Percentiles rank a stretch among this genome's conserved stretches.
Conservation (phyloP, 2,113 vertebrate species). For the Mustelus asterias region DNA sequence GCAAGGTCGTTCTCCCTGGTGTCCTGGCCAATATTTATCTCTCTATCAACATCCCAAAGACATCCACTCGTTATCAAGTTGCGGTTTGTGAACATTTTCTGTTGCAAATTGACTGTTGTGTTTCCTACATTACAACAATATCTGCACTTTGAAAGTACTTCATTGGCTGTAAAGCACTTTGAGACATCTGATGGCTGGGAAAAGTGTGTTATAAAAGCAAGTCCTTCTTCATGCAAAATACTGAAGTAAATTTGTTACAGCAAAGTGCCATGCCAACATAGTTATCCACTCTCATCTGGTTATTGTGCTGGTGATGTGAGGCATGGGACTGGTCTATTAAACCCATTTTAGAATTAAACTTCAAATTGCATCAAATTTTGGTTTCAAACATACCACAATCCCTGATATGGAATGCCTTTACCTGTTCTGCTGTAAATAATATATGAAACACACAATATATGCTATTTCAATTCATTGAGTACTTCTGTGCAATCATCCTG, state of each 20-base stretch:
- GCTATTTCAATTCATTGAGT: background rate
- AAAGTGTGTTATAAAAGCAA: no score
- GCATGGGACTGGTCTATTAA: background rate
- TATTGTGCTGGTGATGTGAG: background rate
- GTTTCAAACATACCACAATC: background rate
- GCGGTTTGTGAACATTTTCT: no score
- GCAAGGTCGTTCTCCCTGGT: no score
- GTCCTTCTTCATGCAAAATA: background rate
- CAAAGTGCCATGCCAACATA: background rate
- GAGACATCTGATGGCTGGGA: no score
- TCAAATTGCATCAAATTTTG: background rate
- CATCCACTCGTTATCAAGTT: no score
- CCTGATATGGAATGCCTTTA: background rate
- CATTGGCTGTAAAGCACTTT: no score
- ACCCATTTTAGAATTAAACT: background rate
- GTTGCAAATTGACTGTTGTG: no score
- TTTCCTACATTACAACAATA: no score
- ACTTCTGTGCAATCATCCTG: background rate
- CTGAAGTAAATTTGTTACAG: background rate
- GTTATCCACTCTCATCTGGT: background rate
- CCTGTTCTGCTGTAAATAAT: background rate
- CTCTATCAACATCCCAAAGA: no score
- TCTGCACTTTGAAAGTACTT: no score
- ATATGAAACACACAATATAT: background rate
- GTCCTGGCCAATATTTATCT: no score